Evolutionary conservation across 2,888 invertebrate species (phyloP).

Genomic region (Scaptodrosophila latifasciaeformis): DNA sequence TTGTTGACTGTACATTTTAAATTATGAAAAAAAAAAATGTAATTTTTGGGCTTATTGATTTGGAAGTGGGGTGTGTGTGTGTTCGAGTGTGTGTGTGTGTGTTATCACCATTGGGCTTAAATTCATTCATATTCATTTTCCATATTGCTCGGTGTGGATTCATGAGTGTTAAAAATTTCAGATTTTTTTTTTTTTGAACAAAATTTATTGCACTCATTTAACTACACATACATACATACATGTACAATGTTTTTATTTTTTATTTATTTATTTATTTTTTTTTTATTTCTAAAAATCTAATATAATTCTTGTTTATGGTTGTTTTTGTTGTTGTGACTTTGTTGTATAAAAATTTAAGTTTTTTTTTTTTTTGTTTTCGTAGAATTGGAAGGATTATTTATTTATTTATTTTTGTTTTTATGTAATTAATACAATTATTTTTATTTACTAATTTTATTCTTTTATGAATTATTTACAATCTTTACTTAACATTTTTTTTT

Average conservation of each 20-base stretch:
- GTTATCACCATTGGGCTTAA: conserved; percentile 5
- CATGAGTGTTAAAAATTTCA: no score
- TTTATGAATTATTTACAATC: not conserved
- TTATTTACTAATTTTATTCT: not conserved
- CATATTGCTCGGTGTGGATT: no score
- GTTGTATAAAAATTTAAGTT: conserved; percentile 9
- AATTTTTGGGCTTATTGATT: not conserved
- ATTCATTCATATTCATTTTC: not conserved
- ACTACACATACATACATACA: conserved; percentile 32
- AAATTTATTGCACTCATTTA: conserved; percentile 3
- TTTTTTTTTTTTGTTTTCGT: conserved; percentile 23
- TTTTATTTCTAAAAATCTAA: not conserved
- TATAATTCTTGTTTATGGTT: not conserved
- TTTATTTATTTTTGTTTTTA: conserved; percentile 40
- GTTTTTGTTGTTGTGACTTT: not conserved
- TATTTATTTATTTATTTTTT: conserved; percentile 1
- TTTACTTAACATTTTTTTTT: not conserved
- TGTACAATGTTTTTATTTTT: conserved; percentile 41
- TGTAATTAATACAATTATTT: conserved; percentile 14
- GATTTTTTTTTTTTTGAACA: not conserved
- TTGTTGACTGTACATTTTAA: not conserved
- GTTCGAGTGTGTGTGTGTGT: conserved; percentile 9
- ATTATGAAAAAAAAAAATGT: not conserved
- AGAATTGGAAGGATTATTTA: conserved; percentile 56
- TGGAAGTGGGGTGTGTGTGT: conserved; percentile 1